Percentiles rank a stretch among this genome's conserved stretches.
Evolutionary conservation across 1,140 invertebrate species (phyloP).

Genomic region (Listronotus oregonensis): DNA sequence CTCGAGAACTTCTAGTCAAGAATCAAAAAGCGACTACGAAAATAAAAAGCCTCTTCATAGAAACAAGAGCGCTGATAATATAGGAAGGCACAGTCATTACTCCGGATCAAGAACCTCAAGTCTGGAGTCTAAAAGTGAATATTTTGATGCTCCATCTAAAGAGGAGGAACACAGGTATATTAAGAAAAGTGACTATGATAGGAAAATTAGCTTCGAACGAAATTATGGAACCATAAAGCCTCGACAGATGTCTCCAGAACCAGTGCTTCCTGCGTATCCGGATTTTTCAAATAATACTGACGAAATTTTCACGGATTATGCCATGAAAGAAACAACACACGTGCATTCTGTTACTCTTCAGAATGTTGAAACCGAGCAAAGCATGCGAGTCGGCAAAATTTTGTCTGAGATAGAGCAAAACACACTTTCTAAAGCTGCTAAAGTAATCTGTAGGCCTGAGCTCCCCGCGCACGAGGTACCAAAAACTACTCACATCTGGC

Average conservation of each 20-base stretch:
- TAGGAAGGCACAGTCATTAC: slow-evolving; percentile 35
- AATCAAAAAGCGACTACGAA: slow-evolving; percentile 69
- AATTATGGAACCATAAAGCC: slow-evolving; percentile 68
- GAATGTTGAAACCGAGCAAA: slow-evolving; percentile 66
- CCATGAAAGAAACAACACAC: slow-evolving; percentile 62
- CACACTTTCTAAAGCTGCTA: slow-evolving; percentile 48
- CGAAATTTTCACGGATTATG: not conserved
- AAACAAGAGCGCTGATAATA: slow-evolving; percentile 43
- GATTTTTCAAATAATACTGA: slow-evolving; percentile 15
- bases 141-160: slow-evolving; percentile 53
- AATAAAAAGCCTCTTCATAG: slow-evolving; percentile 53
- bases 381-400: slow-evolving; percentile 55
- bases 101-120: slow-evolving; percentile 61
- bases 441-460: slow-evolving; percentile 27
- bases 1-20: slow-evolving; percentile 68
- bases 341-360: slow-evolving; percentile 63
- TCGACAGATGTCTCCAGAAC: slow-evolving; percentile 23
- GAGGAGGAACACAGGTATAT: slow-evolving; percentile 42
- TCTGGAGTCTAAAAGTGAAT: slow-evolving; percentile 61
- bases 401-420: slow-evolving; percentile 50
- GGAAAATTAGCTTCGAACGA: slow-evolving; percentile 53
- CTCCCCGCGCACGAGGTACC: slow-evolving; percentile 8
- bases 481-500: slow-evolving; percentile 62
- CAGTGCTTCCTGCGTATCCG: slow-evolving; percentile 16
- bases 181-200: slow-evolving; percentile 49